Base-by-base conservation (phyloP, 2,113 vertebrate species). In the Onychostruthus taczanowskii region DNA sequence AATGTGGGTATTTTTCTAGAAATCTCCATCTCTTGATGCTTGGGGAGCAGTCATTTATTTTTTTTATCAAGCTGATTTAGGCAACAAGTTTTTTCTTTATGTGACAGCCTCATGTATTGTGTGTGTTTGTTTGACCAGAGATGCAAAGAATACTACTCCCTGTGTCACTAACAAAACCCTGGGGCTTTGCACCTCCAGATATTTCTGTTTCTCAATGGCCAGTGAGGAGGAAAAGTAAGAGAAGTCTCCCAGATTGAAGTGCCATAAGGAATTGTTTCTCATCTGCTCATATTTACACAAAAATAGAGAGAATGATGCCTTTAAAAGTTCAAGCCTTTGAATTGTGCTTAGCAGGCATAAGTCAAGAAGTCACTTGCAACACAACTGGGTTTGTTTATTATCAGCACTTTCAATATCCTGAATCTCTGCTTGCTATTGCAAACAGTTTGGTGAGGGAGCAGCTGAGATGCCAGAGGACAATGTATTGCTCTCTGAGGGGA, bases 361-460 rank as follows among this genome's bases (percentile, higher is more conserved):
- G 82, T 91, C 94, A 93, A 90, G 84, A 91, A 96, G 92, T 96
- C 94, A 91, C 84, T 93, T 68, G 44, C 74, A 96, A 46, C 41
- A 93, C 53, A 87, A 85, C 41, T 56, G 49, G 11, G 41, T 94
- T 93, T 95, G 84, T 52, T 94, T 96, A 89, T 82, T 79, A 56
- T 79, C 70, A 23, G 85, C 15, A 9, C 46, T 95, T 81, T 41
- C 59, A 89, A 79, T 94, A 95, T 87, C 92, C 94, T 93, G 87
- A 79, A 52, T 91, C 84, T 85, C 92, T 93, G 87, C 66, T 91
- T 93, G 90, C 70, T 82, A 44, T 84, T 94, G 70, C 84, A 94
- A 86, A 74, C 91, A 82, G 73, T 82, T 78, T 63, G 53, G 47
- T 64, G 41, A 94, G 90, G 35, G 55, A 79, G 88, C 70, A 90